Evolutionary conservation across 2,888 invertebrate species (phyloP).

Genomic region (Agriopis leucophaearia): DNA sequence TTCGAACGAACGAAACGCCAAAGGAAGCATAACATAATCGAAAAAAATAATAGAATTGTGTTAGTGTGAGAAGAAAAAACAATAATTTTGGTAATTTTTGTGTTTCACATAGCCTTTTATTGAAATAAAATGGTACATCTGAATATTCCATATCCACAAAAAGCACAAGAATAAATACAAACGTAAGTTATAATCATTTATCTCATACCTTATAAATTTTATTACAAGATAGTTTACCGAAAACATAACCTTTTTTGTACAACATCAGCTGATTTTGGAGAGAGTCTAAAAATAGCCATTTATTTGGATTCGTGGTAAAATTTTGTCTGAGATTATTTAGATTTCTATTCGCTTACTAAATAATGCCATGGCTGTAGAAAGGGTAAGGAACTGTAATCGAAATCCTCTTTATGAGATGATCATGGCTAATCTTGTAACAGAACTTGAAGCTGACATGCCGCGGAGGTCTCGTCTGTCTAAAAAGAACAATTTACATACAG

Average conservation of each 20-base stretch:
- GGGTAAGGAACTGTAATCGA: neutral
- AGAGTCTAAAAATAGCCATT: conserved; percentile 1
- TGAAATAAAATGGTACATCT: neutral
- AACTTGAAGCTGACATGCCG: neutral
- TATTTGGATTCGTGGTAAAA: neutral
- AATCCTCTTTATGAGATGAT: neutral
- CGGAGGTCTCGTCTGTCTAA: neutral
- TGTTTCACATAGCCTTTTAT: neutral
- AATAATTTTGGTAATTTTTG: too few species aligned
- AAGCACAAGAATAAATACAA: conserved; percentile 1
- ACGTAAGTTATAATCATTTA: neutral
- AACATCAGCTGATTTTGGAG: neutral
- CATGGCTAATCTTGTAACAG: neutral
- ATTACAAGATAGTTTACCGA: neutral
- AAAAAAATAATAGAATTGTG: too few species aligned
- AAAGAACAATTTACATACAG: too few species aligned
- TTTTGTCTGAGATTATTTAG: neutral
- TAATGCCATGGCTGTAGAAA: neutral
- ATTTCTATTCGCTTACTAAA: neutral
- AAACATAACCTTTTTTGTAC: neutral
- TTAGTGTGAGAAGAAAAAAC: too few species aligned
- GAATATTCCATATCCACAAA: neutral
- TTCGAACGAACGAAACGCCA: too few species aligned
- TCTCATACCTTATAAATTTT: neutral
- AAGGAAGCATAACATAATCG: too few species aligned